A percentile compares a stretch with the other conserved stretches of the same genome.
Evolutionary conservation across 37 sponge, comb jelly and placozoan genomes (phyloP).

Genomic region (Cliona cf. orientalis): DNA sequence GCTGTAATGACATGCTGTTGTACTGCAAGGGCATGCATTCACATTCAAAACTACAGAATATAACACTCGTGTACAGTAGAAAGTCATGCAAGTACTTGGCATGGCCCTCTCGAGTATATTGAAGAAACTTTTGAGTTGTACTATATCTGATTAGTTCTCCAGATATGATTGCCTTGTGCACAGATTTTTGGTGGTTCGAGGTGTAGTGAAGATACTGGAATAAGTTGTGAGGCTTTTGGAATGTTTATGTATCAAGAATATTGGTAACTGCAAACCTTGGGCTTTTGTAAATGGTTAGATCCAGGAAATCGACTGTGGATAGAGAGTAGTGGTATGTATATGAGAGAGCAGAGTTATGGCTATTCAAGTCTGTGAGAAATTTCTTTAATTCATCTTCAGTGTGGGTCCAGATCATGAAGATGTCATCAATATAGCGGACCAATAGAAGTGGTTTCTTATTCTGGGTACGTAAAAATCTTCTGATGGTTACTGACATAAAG

Average conservation of each 20-base stretch:
- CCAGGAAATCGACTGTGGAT: slow-evolving; percentile 2
- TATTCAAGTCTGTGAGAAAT: slow-evolving; percentile 19
- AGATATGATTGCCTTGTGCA: background rate
- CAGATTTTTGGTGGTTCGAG: slow-evolving; percentile 13
- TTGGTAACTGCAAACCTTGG: background rate
- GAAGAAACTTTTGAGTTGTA: slow-evolving; percentile 18
- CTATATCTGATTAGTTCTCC: slow-evolving; percentile 43
- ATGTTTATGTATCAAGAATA: slow-evolving; percentile 8
- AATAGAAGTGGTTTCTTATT: slow-evolving; percentile 2
- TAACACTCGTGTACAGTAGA: too few species aligned
- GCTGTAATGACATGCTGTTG: too few species aligned
- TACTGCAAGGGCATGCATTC: too few species aligned
- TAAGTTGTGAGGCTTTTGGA: slow-evolving; percentile 20
- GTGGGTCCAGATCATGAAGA: slow-evolving; percentile 25
- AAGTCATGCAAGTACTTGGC: too few species aligned
- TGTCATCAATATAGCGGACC: slow-evolving; percentile 38
- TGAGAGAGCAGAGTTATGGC: background rate
- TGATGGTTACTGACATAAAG: slow-evolving; percentile 14
- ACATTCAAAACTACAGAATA: too few species aligned
- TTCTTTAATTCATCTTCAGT: background rate
- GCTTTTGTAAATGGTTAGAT: slow-evolving; percentile 17
- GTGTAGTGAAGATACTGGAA: slow-evolving; percentile 37
- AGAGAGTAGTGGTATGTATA: slow-evolving; percentile 7
- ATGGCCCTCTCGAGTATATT: too few species aligned
- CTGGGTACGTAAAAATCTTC: background rate